phyloP scores from a whole-genome alignment of 2,888 invertebrate species.

The Chelonus formosanus region DNA sequence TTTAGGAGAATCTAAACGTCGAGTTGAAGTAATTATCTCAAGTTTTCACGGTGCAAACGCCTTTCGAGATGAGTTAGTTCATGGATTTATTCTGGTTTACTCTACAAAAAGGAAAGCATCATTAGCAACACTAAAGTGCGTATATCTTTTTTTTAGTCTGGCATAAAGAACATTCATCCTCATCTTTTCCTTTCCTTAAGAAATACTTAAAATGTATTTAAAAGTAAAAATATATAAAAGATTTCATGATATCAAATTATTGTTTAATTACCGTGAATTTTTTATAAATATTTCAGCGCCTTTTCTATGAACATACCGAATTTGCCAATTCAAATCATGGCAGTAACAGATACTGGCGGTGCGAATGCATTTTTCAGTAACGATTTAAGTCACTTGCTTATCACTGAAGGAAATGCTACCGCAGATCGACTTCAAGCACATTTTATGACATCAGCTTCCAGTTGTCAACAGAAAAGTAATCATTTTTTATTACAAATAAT shows the following conservation, averaged over 20 bases:
- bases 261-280: neutral
- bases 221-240: no score
- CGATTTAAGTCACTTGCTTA: constrained; percentile 87
- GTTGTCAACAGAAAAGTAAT: constrained; percentile 87
- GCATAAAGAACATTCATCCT: neutral
- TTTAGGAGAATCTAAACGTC: constrained; percentile 87
- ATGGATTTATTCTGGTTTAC: constrained; percentile 94
- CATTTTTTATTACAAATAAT: constrained; percentile 34
- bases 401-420: constrained; percentile 91
- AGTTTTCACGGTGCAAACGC: constrained; percentile 95
- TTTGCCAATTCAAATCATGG: constrained; percentile 92
- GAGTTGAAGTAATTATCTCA: constrained; percentile 90
- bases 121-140: constrained; percentile 87
- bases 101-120: constrained; percentile 95
- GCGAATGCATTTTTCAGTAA: constrained; percentile 90
- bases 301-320: constrained; percentile 94
- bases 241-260: no score
- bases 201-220: no score
- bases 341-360: constrained; percentile 89
- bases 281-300: constrained; percentile 70
- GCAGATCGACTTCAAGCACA: constrained; percentile 90
- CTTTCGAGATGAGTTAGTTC: constrained; percentile 89
- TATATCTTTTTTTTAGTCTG: constrained; percentile 39
- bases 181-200: no score
- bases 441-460: constrained; percentile 89